Conservation (phyloP, 2,797 vertebrate genomes). For the Acrossocheilus wenchowensis region DNA sequence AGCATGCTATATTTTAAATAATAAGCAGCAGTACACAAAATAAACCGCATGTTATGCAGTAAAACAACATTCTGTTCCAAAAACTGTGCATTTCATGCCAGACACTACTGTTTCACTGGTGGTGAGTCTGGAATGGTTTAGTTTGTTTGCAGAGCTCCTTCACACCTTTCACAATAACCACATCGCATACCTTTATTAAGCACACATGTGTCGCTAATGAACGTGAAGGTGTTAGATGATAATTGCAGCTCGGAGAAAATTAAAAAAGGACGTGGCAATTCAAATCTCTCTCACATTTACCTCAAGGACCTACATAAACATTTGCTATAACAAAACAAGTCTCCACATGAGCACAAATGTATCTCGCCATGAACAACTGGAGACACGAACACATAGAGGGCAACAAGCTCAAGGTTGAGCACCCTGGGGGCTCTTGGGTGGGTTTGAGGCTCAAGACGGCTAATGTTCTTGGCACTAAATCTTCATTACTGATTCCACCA, state of each 20-base stretch:
- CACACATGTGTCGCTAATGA: slow-evolving; percentile 23
- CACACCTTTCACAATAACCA: slow-evolving; percentile 20
- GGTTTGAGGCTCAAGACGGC: slow-evolving; percentile 66
- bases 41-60: not conserved
- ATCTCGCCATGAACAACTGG: slow-evolving; percentile 27
- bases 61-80: not conserved
- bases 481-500: slow-evolving; percentile 68
- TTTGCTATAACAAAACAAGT: slow-evolving; percentile 16
- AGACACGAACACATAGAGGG: slow-evolving; percentile 39
- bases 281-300: not conserved
- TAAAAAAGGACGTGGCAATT: not conserved
- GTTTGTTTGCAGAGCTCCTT: slow-evolving; percentile 25
- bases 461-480: slow-evolving; percentile 74
- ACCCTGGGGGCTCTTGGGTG: slow-evolving; percentile 55
- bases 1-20: not conserved
- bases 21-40: not conserved
- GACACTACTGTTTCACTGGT: not conserved
- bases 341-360: slow-evolving; percentile 12
- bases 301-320: slow-evolving; percentile 29
- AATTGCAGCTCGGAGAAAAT: not conserved
- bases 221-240: slow-evolving; percentile 7
- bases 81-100: not conserved
- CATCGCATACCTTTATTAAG: slow-evolving; percentile 25
- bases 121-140: not conserved
- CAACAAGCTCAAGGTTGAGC: slow-evolving; percentile 56